Evolutionary conservation across 2,113 vertebrate genomes (phyloP).

Genomic region (Calyptommatus sinebrachiatus): DNA sequence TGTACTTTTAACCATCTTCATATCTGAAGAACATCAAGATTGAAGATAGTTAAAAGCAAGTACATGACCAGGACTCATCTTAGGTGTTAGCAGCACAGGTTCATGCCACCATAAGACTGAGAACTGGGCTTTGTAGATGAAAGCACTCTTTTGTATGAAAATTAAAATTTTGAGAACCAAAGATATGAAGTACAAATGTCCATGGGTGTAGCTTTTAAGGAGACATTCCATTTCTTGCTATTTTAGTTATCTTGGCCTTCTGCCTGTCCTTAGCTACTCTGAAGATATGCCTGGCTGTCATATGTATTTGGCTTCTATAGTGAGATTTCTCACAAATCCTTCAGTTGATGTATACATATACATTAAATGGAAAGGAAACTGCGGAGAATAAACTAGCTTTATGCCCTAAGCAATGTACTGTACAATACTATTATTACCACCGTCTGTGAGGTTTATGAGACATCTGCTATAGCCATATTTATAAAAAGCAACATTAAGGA

Average conservation of each 20-base stretch:
- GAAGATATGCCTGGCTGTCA: conserved; percentile 29
- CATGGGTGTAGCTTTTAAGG: not conserved
- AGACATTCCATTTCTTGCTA: not conserved
- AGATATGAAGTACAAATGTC: not conserved
- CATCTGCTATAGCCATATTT: conserved; percentile 38
- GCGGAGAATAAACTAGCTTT: conserved; percentile 58
- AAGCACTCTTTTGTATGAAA: not conserved
- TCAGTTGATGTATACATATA: conserved; percentile 48
- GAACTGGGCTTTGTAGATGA: not conserved
- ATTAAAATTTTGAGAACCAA: not conserved
- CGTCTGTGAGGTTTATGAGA: conserved; percentile 57
- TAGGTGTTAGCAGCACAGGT: too few species aligned
- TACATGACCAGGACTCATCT: too few species aligned
- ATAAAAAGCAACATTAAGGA: conserved; percentile 46
- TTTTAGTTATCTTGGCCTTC: not conserved
- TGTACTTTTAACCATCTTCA: too few species aligned
- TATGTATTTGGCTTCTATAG: conserved; percentile 34
- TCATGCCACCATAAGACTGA: not conserved
- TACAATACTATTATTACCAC: conserved; percentile 54
- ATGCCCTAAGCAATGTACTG: conserved; percentile 53
- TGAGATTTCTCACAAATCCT: conserved; percentile 35
- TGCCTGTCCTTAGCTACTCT: not conserved
- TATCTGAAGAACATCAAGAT: too few species aligned
- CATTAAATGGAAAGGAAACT: conserved; percentile 61
- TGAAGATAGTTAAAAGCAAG: too few species aligned